Conservation (phyloP, 2,888 invertebrate species). For the Rambutsinella grinnellia region DNA sequence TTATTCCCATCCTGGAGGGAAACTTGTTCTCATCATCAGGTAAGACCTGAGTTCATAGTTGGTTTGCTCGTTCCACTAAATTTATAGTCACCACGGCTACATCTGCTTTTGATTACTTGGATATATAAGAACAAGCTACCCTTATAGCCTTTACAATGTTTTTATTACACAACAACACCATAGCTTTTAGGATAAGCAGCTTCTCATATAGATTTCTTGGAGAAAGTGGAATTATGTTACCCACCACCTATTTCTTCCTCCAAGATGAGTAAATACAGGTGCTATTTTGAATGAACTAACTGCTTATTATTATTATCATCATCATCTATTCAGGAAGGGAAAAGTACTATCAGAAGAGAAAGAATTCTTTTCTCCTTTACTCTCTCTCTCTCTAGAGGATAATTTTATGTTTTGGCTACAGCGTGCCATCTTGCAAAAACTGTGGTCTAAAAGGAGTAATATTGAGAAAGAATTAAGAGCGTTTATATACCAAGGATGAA, state of each 20-base stretch:
- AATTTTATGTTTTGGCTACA: slow-evolving; percentile 40
- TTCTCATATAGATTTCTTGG: not conserved
- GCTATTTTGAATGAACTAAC: not conserved
- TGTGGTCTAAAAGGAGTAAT: not conserved
- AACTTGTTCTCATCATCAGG: not conserved
- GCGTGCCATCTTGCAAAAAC: not conserved
- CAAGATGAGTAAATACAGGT: not conserved
- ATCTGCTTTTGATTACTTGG: slow-evolving; percentile 40
- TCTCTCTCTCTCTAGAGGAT: slow-evolving; percentile 45
- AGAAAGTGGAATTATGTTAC: not conserved
- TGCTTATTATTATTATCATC: not conserved
- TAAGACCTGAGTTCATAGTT: not conserved
- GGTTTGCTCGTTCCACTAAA: not conserved
- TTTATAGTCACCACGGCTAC: slow-evolving; percentile 22
- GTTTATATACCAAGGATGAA: no score
- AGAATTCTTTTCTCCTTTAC: not conserved
- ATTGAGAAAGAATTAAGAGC: not conserved
- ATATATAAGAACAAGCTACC: slow-evolving; percentile 7
- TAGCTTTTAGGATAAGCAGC: not conserved
- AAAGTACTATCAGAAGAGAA: not conserved
- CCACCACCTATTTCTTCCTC: not conserved
- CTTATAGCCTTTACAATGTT: slow-evolving; percentile 2
- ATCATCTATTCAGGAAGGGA: not conserved
- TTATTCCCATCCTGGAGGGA: not conserved
- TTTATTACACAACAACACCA: not conserved